These are phyloP conservation scores for Petrocephalus microphthalmus DNA, from an alignment of 2,113 vertebrate genomes.

Conservation along the genomic window DNA sequence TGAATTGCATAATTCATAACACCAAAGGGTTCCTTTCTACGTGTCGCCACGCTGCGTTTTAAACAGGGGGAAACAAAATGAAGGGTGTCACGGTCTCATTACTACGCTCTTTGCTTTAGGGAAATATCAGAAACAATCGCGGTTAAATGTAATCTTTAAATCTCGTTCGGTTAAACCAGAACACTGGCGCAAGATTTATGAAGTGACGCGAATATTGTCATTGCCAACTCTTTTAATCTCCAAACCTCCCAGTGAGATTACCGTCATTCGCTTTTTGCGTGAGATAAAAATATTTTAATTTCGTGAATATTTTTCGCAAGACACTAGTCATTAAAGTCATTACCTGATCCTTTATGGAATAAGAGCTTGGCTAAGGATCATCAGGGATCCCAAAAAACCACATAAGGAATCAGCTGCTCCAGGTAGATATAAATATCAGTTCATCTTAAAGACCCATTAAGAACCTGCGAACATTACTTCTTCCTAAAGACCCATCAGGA, in stretches of 20 bases:
- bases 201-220: background rate
- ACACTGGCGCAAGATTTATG: background rate
- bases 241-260: background rate
- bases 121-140: constrained; percentile 3
- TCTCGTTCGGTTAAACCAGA: background rate
- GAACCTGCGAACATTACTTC: background rate
- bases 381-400: background rate
- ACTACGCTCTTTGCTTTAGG: background rate
- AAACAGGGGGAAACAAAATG: background rate
- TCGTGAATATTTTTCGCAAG: constrained; percentile 25
- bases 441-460: background rate
- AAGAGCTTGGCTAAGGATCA: background rate
- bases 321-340: background rate
- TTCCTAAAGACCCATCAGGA: background rate
- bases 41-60: background rate
- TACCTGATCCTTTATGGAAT: background rate
- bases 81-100: background rate
- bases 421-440: background rate
- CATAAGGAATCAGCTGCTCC: background rate
- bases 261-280: background rate
- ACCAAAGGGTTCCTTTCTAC: background rate
- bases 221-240: background rate
- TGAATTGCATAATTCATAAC: constrained; percentile 9
- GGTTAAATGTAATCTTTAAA: constrained; percentile 12
- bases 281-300: constrained; percentile 4